phyloP scores from a whole-genome alignment of 2,113 vertebrate species.

The Microcebus jonahi region DNA sequence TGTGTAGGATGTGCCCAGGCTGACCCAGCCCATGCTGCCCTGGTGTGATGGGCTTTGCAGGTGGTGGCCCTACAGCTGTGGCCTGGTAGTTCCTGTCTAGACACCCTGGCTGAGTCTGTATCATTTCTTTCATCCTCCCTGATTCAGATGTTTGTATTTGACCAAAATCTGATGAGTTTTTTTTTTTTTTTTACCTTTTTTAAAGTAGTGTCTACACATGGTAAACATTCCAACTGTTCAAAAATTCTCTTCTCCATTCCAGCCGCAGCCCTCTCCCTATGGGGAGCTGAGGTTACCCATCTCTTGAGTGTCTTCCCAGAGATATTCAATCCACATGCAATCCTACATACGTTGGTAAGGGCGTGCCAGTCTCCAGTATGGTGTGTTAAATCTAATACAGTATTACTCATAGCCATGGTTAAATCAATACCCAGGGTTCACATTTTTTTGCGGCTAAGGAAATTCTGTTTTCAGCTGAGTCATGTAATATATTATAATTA shows the following conservation, averaged over 20 bases:
- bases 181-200: neutral
- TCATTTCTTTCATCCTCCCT: neutral
- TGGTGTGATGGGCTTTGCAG: neutral
- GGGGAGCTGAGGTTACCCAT: neutral
- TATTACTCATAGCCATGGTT: neutral
- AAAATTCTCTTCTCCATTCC: neutral
- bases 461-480: conserved; percentile 11
- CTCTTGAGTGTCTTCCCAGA: neutral
- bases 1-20: neutral
- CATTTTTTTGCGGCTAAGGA: neutral
- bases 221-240: neutral
- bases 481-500: neutral
- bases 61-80: neutral
- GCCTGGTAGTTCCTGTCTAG: conserved; percentile 68
- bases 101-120: neutral
- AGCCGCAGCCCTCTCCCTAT: neutral
- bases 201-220: neutral
- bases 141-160: neutral
- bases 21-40: neutral
- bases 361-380: neutral
- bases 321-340: neutral
- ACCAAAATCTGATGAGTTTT: neutral
- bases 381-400: neutral
- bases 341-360: neutral
- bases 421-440: neutral